Evolutionary conservation across 2,888 invertebrate genomes (phyloP).

Genomic region (Kuschelorhynchus macadamiae): DNA sequence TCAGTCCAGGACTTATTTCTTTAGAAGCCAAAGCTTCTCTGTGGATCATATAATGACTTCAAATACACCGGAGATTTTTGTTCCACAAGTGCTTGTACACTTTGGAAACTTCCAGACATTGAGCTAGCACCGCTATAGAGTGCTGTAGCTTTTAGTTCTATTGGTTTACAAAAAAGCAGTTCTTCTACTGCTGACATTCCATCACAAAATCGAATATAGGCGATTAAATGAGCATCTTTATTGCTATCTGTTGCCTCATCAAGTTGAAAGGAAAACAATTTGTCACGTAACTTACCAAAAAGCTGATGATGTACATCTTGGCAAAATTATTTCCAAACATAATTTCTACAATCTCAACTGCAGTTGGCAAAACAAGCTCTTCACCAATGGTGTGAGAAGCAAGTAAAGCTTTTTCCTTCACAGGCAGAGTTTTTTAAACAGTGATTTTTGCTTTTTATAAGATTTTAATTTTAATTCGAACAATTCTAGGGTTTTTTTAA

Average conservation of each 20-base stretch:
- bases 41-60: slow-evolving; percentile 45
- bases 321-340: neutral
- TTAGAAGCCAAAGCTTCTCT: neutral
- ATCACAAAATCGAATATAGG: slow-evolving; percentile 9
- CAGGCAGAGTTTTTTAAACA: neutral
- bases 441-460: slow-evolving; percentile 1
- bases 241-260: neutral
- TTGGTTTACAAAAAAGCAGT: slow-evolving; percentile 3
- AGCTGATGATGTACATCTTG: slow-evolving; percentile 43
- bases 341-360: too few relatives aligned
- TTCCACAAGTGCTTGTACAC: slow-evolving; percentile 33
- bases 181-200: slow-evolving; percentile 4
- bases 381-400: neutral
- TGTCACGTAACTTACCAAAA: slow-evolving; percentile 15
- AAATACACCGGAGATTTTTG: slow-evolving; percentile 21
- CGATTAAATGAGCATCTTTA: neutral
- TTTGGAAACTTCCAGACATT: slow-evolving; percentile 16
- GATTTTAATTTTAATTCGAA: slow-evolving; percentile 2
- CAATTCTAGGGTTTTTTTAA: neutral
- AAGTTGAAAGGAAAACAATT: slow-evolving; percentile 10
- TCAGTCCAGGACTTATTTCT: too few relatives aligned
- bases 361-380: too few relatives aligned
- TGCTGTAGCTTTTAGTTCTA: slow-evolving; percentile 6
- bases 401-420: slow-evolving; percentile 12
- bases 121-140: slow-evolving; percentile 3